Conservation (phyloP, 2,888 invertebrate species). For the Phortica okadai region DNA sequence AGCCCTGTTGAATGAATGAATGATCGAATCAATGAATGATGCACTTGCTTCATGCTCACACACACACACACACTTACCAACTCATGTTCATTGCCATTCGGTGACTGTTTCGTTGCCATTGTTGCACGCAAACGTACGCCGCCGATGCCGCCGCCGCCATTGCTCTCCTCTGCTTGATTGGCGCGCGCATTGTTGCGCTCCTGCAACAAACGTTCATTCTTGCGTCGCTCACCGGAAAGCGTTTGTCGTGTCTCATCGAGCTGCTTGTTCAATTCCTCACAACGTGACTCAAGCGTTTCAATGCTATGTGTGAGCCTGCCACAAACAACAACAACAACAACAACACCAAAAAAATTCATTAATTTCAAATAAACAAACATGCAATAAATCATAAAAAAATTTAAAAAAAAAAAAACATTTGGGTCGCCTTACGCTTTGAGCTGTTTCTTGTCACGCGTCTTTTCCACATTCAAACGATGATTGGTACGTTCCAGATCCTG, state of each 20-base stretch:
- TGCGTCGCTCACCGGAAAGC: conserved; percentile 80
- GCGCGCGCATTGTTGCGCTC: conserved; percentile 57
- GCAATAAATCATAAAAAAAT: not conserved
- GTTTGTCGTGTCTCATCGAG: conserved; percentile 85
- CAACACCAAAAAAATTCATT: conserved; percentile 12
- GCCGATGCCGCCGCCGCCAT: conserved; percentile 32
- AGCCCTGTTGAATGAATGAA: conserved; percentile 43
- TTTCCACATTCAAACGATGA: conserved; percentile 89
- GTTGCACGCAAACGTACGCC: conserved; percentile 44
- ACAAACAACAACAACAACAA: too few relatives aligned
- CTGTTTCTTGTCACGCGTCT: conserved; percentile 90
- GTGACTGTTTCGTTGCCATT: conserved; percentile 31
- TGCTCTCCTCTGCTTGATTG: conserved; percentile 36
- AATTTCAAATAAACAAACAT: not conserved
- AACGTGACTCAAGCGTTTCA: conserved; percentile 87
- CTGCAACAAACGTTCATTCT: conserved; percentile 77
- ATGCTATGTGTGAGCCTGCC: conserved; percentile 85
- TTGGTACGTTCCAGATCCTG: conserved; percentile 94
- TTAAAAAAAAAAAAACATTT: not conserved
- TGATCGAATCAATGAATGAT: too few relatives aligned
- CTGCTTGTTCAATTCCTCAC: conserved; percentile 89
- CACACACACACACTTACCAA: conserved; percentile 33
- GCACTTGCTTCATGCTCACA: conserved; percentile 38
- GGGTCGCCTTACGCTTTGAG: conserved; percentile 84
- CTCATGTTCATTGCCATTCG: conserved; percentile 35